A percentile compares a stretch with the other conserved stretches of the same genome.
Conservation (phyloP, 2,797 vertebrate genomes). For the Crenichthys baileyi region DNA sequence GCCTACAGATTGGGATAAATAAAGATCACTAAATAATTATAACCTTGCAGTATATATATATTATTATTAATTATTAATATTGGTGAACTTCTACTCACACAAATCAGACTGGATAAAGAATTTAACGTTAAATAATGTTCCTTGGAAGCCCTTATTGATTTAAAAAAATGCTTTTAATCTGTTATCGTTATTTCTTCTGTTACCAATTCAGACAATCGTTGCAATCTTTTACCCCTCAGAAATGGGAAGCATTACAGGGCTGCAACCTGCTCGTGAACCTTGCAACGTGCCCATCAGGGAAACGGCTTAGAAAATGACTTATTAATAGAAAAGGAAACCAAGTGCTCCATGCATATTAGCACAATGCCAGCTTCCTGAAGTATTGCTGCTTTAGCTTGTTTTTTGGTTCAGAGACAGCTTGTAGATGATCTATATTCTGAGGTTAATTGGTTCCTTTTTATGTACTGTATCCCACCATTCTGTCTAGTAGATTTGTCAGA, state of each 20-base stretch:
- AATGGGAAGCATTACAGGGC: not conserved
- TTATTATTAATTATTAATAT: too few species aligned
- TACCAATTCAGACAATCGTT: not conserved
- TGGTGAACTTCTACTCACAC: not conserved
- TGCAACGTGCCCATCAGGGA: not conserved
- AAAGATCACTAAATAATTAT: not conserved
- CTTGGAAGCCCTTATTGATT: not conserved
- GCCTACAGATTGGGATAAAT: not conserved
- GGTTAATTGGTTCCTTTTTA: conserved; percentile 1
- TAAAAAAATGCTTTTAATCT: not conserved
- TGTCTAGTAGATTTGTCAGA: not conserved
- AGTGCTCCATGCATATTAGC: conserved; percentile 3
- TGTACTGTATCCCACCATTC: not conserved
- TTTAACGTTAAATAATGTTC: not conserved
- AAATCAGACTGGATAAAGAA: not conserved
- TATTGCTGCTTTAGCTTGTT: not conserved
- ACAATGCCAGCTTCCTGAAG: not conserved
- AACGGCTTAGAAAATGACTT: not conserved
- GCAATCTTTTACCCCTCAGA: not conserved
- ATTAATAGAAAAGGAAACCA: not conserved
- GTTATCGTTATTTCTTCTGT: not conserved
- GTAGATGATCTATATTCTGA: not conserved
- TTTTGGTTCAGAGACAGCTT: not conserved
- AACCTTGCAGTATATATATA: not conserved
- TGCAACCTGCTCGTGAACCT: not conserved